Evolutionary conservation across 2,888 invertebrate species (phyloP), one percentile per base, ranked within the genome.

Genomic region (Pristionchus mayeri): DNA sequence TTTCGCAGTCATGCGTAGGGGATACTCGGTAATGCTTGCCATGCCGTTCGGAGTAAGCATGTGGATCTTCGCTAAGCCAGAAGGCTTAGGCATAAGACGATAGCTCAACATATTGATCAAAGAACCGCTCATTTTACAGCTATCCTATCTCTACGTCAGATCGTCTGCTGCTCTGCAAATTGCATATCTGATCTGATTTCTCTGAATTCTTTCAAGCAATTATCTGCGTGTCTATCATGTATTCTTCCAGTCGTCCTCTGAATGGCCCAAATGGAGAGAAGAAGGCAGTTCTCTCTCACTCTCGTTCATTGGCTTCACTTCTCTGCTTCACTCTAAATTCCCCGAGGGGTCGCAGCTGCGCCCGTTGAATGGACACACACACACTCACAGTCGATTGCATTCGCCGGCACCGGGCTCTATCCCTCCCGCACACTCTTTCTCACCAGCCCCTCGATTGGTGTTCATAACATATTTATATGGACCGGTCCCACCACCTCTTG

Each of bases 351-450:
- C 63, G 34, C 63, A 30, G 63, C 63, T 34, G 34, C 34, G 34
- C 13, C 34, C 34, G 16, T 30, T 63, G 30, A 63, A 63, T 63
- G 34, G 63, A 34, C 63, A 63, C 63, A 9, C 30, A 34, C 63
- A 34, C 63, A 63, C 63, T 34, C 30, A 34, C 63, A 27, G 9
- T 63, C 63, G 63, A 63, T 63, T 63, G 13, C 63, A 63, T 63
- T 34, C 27, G 34, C n/a, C 21, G 4, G 7, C 54, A 13, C n/a
- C n/a, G n/a, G n/a, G n/a, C 54, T 54, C 54, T 13, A 4, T 54
- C 54, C n/a, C 54, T 18, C 54, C n/a, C 21, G 7, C 54, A 4
- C 54, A 13, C n/a, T 21, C 54, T n/a, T 21, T 54, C 54, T 54
- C 54, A 9, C 48, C 48, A n/a, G n/a, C n/a, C n/a, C n/a, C 13